A percentile compares a stretch with the other conserved stretches of the same genome.
Conservation (phyloP, 2,888 invertebrate species). For the Acronicta alni region DNA sequence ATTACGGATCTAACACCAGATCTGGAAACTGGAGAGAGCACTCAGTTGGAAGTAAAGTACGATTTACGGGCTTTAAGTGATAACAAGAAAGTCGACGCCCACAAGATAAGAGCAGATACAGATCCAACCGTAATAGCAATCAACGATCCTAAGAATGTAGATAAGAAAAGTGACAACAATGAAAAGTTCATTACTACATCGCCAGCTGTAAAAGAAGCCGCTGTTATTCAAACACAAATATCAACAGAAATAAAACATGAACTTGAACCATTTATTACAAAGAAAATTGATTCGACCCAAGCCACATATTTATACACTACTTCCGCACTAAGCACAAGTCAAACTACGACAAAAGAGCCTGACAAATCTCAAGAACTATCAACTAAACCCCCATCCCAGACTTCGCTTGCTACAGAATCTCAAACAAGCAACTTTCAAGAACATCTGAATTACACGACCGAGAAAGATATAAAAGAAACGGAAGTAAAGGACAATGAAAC, state of each 20-base stretch:
- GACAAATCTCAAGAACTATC: neutral
- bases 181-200: conserved; percentile 7
- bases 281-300: conserved; percentile 12
- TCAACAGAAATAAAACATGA: conserved; percentile 9
- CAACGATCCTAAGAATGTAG: conserved; percentile 15
- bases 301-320: conserved; percentile 7
- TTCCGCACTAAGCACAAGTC: conserved; percentile 12
- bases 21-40: conserved; percentile 64
- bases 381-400: conserved; percentile 5
- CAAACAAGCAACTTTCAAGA: neutral
- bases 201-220: conserved; percentile 15
- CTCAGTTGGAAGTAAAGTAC: conserved; percentile 63
- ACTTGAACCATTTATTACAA: conserved; percentile 1
- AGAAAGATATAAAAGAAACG: neutral
- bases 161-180: conserved; percentile 6
- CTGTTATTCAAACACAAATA: conserved; percentile 11
- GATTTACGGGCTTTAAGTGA: conserved; percentile 55
- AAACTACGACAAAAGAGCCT: conserved; percentile 13
- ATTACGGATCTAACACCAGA: conserved; percentile 50
- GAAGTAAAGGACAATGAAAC: neutral
- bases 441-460: neutral
- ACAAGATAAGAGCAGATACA: conserved; percentile 7
- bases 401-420: conserved; percentile 2
- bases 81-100: conserved; percentile 26
- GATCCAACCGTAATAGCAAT: conserved; percentile 35